Percentiles rank a stretch among this genome's conserved stretches.
phyloP scores from a whole-genome alignment of 2,113 vertebrate species.

The Isurus oxyrinchus region DNA sequence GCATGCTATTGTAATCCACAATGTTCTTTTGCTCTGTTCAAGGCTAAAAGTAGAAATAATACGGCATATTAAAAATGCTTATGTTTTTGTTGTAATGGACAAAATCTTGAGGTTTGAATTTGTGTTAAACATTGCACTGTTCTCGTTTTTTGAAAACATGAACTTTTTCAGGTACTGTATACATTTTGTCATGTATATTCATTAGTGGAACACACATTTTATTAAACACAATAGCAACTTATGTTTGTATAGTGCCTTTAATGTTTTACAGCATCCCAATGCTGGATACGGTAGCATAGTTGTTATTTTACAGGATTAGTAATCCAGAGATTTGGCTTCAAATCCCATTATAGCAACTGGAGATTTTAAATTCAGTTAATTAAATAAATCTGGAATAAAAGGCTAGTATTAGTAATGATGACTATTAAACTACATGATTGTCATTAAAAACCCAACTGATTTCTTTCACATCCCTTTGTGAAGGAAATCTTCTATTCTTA shows the following conservation, averaged over 20 bases:
- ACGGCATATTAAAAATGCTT: background rate
- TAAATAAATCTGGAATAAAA: too few species aligned
- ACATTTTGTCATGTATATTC: background rate
- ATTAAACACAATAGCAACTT: background rate
- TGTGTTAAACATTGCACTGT: background rate
- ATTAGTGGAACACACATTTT: background rate
- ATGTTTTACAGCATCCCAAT: background rate
- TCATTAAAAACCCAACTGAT: too few species aligned
- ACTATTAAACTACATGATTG: too few species aligned
- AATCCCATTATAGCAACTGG: too few species aligned
- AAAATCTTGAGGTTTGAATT: background rate
- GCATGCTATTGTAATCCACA: background rate
- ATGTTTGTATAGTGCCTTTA: background rate
- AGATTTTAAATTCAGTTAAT: too few species aligned
- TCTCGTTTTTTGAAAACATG: background rate
- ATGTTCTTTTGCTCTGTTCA: background rate
- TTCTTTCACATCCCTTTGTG: too few species aligned
- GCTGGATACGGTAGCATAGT: too few species aligned
- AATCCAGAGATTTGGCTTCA: too few species aligned
- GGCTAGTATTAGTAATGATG: too few species aligned
- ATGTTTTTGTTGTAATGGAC: background rate
- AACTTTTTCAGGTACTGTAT: background rate
- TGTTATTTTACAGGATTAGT: too few species aligned
- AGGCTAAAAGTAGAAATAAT: background rate
- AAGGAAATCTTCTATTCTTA: too few species aligned